Conservation (phyloP, 2,113 vertebrate species). For the Tachysurus fulvidraco region DNA sequence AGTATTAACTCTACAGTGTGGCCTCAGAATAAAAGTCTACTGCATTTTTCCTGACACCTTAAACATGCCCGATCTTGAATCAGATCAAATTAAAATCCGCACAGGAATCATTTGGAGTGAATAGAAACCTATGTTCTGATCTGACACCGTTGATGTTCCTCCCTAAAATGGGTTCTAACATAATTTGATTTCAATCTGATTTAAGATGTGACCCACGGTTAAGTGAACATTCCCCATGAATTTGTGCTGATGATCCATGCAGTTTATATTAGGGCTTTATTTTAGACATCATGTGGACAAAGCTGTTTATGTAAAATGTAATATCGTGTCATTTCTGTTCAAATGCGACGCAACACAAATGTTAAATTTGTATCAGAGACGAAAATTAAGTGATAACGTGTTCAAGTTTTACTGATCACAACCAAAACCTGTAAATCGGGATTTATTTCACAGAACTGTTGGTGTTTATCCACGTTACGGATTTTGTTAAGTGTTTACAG, state of each 20-base stretch:
- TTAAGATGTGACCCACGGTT: background rate
- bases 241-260: conserved; percentile 11
- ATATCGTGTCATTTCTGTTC: background rate
- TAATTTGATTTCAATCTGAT: conserved; percentile 7
- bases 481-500: background rate
- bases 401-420: background rate
- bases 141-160: background rate
- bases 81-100: background rate
- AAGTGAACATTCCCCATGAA: background rate
- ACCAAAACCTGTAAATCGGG: background rate
- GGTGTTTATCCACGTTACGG: background rate
- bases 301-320: background rate
- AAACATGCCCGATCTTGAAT: background rate
- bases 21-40: background rate
- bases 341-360: background rate
- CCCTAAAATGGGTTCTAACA: background rate
- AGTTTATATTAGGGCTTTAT: background rate
- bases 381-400: background rate
- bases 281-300: background rate
- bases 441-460: background rate
- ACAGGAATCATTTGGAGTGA: background rate
- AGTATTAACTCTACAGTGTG: background rate
- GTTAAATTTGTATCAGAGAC: background rate
- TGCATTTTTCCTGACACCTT: background rate
- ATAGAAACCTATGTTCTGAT: background rate